Evolutionary conservation across 2,113 vertebrate species (phyloP), one percentile per base, ranked within the genome.

Genomic region (Dipodomys ordii): DNA sequence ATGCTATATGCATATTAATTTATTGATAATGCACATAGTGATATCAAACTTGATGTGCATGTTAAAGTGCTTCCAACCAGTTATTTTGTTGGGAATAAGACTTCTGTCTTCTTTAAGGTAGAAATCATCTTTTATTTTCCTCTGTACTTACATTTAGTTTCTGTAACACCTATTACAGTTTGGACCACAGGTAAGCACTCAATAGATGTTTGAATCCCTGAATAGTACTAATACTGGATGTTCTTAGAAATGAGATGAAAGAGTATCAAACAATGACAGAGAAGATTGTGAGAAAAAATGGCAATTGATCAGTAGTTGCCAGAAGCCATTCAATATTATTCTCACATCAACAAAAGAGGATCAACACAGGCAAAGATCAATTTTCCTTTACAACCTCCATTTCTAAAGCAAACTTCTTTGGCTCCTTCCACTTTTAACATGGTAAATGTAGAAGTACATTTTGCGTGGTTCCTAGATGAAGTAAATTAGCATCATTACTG

Each of bases 361-460:
- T 64, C 96, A 94, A 95, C 93, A 97, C 22, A 92, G 87, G 74
- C 35, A 85, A 92, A 90, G 94, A 97, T 96, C 95, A 97, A 97
- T 95, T 93, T 97, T 95, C 79, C 80, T 94, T 96, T 95, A 92
- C 94, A 74, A 0, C 1, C 87, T 84, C 46, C 27, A 85, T 88
- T 88, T 53, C 72, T 95, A 96, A 94, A 88, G 95, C 83, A 85
- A 53, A 94, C 22, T 92, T 11, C 16, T 22, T 76, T 76, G 76
- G 94, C 76, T 74, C 87, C 93, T 96, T 25, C 22, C 86, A 11
- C 35, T 84, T 92, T 0, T 91, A 90, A 88, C 3, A 1, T 0
- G 0, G 1, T 30, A 69, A 65, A 64, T 87, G 16, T n/a, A 81
- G 35, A 93, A 86, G 44, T 64, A 49, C 60, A 92, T 35, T 94